These are phyloP conservation scores for Empis stercorea DNA, from an alignment of 2,888 invertebrate species.

Conservation along the genomic window DNA sequence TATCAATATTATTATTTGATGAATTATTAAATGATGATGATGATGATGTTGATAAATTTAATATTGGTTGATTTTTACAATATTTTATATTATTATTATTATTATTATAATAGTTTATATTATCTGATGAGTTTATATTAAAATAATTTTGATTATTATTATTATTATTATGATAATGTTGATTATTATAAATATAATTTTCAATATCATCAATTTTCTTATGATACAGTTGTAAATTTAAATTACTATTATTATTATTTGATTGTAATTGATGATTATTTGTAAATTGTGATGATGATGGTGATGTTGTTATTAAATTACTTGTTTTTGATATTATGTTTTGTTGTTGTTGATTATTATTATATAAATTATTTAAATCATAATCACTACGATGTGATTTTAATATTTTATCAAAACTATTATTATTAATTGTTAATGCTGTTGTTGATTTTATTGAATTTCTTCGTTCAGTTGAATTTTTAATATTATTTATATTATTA, in stretches of 20 bases:
- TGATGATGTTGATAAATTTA: not conserved
- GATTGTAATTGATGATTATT: not conserved
- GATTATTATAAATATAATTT: slow-evolving; percentile 10
- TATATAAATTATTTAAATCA: slow-evolving; percentile 3
- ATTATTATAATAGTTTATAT: not conserved
- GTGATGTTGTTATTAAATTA: no score
- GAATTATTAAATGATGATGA: not conserved
- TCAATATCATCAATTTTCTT: not conserved
- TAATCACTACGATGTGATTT: slow-evolving; percentile 5
- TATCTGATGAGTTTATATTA: not conserved
- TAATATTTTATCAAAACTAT: slow-evolving; percentile 5
- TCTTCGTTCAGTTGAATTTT: slow-evolving; percentile 3
- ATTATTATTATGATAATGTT: slow-evolving; percentile 1
- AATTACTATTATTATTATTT: not conserved
- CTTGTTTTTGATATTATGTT: not conserved
- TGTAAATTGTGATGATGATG: not conserved
- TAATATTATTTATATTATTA: slow-evolving; percentile 2
- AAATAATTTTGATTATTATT: not conserved
- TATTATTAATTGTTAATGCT: not conserved
- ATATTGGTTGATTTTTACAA: not conserved
- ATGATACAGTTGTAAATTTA: not conserved
- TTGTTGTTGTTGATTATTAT: no score
- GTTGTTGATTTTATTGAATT: slow-evolving; percentile 9
- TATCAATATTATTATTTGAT: no score
- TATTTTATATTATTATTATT: not conserved